Conservation (phyloP, 2,113 vertebrate species). For the Poeciliopsis turrubarensis region DNA sequence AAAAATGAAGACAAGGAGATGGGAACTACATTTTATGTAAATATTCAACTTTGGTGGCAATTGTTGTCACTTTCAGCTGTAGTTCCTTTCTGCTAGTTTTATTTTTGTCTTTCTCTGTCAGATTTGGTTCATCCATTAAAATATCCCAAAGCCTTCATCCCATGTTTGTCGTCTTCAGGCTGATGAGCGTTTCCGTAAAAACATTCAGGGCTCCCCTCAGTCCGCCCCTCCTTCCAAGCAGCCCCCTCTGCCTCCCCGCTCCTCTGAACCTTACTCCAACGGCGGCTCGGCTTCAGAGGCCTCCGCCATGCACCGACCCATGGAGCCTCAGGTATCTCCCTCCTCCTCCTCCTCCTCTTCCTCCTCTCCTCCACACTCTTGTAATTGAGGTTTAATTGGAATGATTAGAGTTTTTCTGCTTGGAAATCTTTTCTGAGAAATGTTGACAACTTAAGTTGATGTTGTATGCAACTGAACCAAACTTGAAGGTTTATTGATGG, state of each 20-base stretch:
- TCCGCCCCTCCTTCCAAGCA: slow-evolving; percentile 89
- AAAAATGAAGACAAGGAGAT: slow-evolving; percentile 9
- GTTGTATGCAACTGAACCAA: too few relatives aligned
- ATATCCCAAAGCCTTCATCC: slow-evolving; percentile 7
- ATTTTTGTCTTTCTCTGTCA: not conserved
- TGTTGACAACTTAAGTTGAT: too few relatives aligned
- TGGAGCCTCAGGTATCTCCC: slow-evolving; percentile 92
- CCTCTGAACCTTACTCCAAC: slow-evolving; percentile 92
- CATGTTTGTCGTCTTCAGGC: slow-evolving; percentile 76
- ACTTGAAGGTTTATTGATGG: too few relatives aligned
- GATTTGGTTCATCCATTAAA: not conserved
- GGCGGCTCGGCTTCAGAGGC: slow-evolving; percentile 85
- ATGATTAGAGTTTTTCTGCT: too few relatives aligned
- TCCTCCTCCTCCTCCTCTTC: slow-evolving; percentile 34
- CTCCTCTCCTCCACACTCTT: not conserved
- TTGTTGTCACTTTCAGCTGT: not conserved
- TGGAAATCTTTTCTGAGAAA: too few relatives aligned
- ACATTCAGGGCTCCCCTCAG: slow-evolving; percentile 96
- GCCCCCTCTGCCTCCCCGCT: slow-evolving; percentile 94
- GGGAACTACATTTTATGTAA: slow-evolving; percentile 15
- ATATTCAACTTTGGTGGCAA: not conserved
- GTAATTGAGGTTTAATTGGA: not conserved
- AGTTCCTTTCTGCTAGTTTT: slow-evolving; percentile 29
- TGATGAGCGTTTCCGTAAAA: slow-evolving; percentile 96
- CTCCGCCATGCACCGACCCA: slow-evolving; percentile 89